Conservation (phyloP, 2,888 invertebrate species). For the Villa cingulata region DNA sequence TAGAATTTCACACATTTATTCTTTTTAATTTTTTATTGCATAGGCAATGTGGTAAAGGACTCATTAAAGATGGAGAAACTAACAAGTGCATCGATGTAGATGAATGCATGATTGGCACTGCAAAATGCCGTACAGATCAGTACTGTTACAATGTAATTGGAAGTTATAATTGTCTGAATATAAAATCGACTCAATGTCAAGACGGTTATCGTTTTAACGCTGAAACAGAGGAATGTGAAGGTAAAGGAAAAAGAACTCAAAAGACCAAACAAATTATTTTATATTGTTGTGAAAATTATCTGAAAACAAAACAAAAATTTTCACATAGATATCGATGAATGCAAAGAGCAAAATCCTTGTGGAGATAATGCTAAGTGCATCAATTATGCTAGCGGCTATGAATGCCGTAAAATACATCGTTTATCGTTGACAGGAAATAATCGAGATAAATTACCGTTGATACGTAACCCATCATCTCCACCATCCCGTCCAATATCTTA, state of each 20-base stretch:
- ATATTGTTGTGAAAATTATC: neutral
- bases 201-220: slow-evolving; percentile 43
- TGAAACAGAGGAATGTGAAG: slow-evolving; percentile 44
- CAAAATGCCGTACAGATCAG: slow-evolving; percentile 47
- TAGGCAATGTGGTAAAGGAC: slow-evolving; percentile 36
- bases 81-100: slow-evolving; percentile 47
- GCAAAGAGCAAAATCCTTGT: slow-evolving; percentile 46
- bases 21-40: neutral
- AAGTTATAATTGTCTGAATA: slow-evolving; percentile 44
- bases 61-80: slow-evolving; percentile 29
- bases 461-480: neutral
- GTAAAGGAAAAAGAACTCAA: slow-evolving; percentile 26
- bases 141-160: slow-evolving; percentile 56
- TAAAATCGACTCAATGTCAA: slow-evolving; percentile 23
- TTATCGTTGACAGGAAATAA: slow-evolving; percentile 1
- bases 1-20: too few species aligned
- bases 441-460: neutral
- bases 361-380: slow-evolving; percentile 48
- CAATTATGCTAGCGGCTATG: slow-evolving; percentile 63
- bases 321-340: slow-evolving; percentile 61
- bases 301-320: neutral
- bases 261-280: neutral
- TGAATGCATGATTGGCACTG: slow-evolving; percentile 53
- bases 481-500: neutral
- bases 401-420: slow-evolving; percentile 35